phyloP scores from a whole-genome alignment of 1,140 invertebrate species.

The Papilio helenus region DNA sequence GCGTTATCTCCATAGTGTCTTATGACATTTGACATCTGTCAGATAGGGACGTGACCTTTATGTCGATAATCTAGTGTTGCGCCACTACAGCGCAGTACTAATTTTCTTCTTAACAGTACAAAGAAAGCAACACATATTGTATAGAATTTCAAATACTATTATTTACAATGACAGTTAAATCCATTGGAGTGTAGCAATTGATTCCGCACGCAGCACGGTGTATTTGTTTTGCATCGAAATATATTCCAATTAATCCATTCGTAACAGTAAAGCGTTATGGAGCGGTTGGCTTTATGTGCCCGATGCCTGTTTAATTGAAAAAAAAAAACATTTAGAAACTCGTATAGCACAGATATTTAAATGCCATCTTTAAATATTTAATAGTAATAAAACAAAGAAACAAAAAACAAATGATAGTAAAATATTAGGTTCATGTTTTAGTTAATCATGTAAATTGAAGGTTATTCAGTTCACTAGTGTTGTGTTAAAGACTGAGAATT shows the following conservation, averaged over 20 bases:
- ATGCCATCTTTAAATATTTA: not conserved
- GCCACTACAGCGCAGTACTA: too few relatives aligned
- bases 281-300: slow-evolving; percentile 30
- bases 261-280: slow-evolving; percentile 37
- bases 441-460: not conserved
- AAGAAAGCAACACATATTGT: not conserved
- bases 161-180: slow-evolving; percentile 12
- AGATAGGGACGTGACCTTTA: too few relatives aligned
- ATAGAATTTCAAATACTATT: slow-evolving; percentile 12
- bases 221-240: slow-evolving; percentile 33
- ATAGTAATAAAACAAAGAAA: not conserved
- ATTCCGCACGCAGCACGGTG: slow-evolving; percentile 14
- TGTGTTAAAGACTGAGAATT: not conserved
- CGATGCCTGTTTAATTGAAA: slow-evolving; percentile 32
- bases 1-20: too few relatives aligned
- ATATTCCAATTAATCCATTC: slow-evolving; percentile 35
- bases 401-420: too few relatives aligned
- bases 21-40: too few relatives aligned
- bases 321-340: not conserved
- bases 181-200: slow-evolving; percentile 30
- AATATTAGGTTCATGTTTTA: not conserved
- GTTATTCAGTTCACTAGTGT: not conserved
- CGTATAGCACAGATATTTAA: not conserved
- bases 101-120: too few relatives aligned
- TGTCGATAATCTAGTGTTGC: too few relatives aligned